A percentile compares a stretch with the other conserved stretches of the same genome.
These are phyloP conservation scores for Trichogramma dendrolimi DNA, from an alignment of 2,888 invertebrate species.

Conservation along the genomic window DNA sequence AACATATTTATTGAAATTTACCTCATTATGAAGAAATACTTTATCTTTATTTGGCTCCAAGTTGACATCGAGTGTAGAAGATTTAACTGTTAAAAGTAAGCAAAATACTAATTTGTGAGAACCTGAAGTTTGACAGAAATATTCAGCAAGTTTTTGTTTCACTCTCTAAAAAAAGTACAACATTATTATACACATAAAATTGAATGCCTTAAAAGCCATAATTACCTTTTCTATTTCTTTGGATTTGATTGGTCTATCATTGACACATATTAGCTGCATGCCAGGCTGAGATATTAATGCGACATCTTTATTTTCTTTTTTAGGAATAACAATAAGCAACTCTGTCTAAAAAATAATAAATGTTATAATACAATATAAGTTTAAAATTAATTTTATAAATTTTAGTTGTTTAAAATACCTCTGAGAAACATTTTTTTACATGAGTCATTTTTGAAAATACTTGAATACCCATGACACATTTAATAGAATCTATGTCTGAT, in stretches of 20 bases:
- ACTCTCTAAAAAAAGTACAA: constrained; percentile 48
- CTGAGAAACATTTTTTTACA: constrained; percentile 32
- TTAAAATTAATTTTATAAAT: constrained; percentile 1
- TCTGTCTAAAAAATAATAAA: constrained; percentile 27
- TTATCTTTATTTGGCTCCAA: constrained; percentile 60
- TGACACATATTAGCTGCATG: constrained; percentile 52
- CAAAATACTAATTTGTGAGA: constrained; percentile 54
- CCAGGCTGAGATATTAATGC: constrained; percentile 34
- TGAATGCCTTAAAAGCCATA: not conserved
- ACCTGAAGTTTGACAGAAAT: constrained; percentile 43
- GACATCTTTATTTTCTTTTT: constrained; percentile 37
- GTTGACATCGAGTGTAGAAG: constrained; percentile 57
- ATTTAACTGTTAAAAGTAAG: constrained; percentile 50
- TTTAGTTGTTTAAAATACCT: constrained; percentile 32
- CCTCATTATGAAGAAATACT: constrained; percentile 55
- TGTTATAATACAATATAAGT: not conserved
- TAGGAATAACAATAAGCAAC: constrained; percentile 45
- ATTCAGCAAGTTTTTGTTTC: constrained; percentile 47
- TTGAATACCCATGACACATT: constrained; percentile 43
- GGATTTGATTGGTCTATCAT: constrained; percentile 55
- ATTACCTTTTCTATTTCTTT: constrained; percentile 58
- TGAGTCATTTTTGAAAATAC: constrained; percentile 38
- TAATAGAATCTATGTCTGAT: constrained; percentile 45
- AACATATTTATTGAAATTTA: constrained; percentile 33
- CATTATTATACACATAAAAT: not conserved